These are phyloP conservation scores for Cololabis saira DNA, from an alignment of 2,113 vertebrate genomes.

Conservation along the genomic window DNA sequence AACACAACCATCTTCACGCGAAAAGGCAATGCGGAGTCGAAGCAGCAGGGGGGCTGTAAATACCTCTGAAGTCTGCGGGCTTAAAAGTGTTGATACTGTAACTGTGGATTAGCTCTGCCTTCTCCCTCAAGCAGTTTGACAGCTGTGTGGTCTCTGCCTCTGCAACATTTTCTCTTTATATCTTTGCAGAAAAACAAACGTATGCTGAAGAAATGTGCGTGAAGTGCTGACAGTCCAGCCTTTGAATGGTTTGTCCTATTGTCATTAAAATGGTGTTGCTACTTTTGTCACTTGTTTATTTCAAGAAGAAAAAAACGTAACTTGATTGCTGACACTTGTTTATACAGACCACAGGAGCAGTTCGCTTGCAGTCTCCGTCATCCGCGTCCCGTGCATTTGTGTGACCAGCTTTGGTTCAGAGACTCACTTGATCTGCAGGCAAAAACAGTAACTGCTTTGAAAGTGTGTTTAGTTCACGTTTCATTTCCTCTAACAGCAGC, in stretches of 20 bases:
- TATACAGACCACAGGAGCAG: slow-evolving; percentile 51
- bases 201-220: slow-evolving; percentile 13
- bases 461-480: slow-evolving; percentile 32
- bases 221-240: background rate
- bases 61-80: slow-evolving; percentile 68
- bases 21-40: slow-evolving; percentile 46
- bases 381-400: slow-evolving; percentile 49
- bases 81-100: slow-evolving; percentile 72
- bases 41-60: slow-evolving; percentile 46
- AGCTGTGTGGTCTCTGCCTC: slow-evolving; percentile 59
- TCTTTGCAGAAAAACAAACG: slow-evolving; percentile 19
- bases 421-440: slow-evolving; percentile 52
- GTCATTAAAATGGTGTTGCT: slow-evolving; percentile 21
- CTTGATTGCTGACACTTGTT: slow-evolving; percentile 59
- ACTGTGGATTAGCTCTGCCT: slow-evolving; percentile 66
- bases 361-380: slow-evolving; percentile 56
- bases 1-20: slow-evolving; percentile 42
- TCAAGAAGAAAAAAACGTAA: slow-evolving; percentile 41
- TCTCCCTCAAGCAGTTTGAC: slow-evolving; percentile 54
- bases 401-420: slow-evolving; percentile 59
- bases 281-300: slow-evolving; percentile 33
- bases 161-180: slow-evolving; percentile 28
- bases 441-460: slow-evolving; percentile 47
- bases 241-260: slow-evolving; percentile 16
- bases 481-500: background rate